Conservation (phyloP, 2,113 vertebrate genomes). For the Mus pahari region DNA sequence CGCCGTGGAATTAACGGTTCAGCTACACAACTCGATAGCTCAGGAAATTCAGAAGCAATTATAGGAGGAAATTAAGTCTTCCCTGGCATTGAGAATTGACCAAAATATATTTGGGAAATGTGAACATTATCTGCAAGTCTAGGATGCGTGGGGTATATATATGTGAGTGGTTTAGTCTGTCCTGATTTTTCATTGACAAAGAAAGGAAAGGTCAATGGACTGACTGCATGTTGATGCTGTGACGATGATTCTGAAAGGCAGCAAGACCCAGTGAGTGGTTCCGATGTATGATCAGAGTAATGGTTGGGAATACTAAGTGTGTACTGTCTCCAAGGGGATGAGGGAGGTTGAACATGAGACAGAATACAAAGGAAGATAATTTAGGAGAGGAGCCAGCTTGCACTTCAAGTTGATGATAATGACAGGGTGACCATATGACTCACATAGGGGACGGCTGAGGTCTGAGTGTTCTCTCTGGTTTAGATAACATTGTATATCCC, state of each 20-base stretch:
- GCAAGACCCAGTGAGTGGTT: neutral
- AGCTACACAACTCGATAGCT: conserved; percentile 15
- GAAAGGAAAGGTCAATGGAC: neutral
- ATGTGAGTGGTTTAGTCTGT: neutral
- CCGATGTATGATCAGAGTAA: neutral
- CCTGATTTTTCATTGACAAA: neutral
- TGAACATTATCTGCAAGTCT: neutral
- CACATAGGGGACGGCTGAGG: neutral
- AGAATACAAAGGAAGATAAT: neutral
- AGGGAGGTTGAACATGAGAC: neutral
- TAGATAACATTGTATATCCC: neutral
- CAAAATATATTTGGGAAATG: conserved; percentile 45
- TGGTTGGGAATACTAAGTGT: neutral
- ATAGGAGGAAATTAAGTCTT: conserved; percentile 28
- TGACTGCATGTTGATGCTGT: neutral
- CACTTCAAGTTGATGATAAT: neutral
- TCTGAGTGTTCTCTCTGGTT: neutral
- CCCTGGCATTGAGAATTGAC: neutral
- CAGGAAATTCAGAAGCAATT: conserved; percentile 17
- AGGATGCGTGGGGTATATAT: neutral
- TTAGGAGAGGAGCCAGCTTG: neutral
- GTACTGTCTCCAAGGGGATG: neutral
- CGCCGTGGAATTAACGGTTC: conserved; percentile 6
- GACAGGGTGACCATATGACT: neutral
- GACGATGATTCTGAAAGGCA: neutral